These are phyloP conservation scores for Brachypterus glaber DNA, from an alignment of 2,888 invertebrate species.

Conservation along the genomic window DNA sequence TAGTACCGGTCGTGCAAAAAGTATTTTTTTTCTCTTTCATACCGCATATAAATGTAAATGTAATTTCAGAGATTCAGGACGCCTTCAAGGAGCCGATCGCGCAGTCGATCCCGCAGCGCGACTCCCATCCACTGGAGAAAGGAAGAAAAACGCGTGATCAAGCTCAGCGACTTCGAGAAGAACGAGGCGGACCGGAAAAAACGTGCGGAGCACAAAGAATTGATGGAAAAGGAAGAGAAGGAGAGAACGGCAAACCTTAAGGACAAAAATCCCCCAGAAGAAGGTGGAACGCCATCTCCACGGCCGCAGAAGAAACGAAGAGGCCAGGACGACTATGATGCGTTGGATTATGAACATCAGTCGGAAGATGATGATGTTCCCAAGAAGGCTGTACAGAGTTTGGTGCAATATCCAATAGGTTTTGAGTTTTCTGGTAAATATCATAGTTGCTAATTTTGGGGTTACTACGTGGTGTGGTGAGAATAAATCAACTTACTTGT, in stretches of 20 bases:
- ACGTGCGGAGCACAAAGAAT: conserved; percentile 41
- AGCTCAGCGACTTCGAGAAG: conserved; percentile 70
- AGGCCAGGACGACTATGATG: conserved; percentile 55
- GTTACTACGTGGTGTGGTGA: too few relatives aligned
- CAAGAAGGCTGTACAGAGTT: conserved; percentile 35
- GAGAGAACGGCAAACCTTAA: background rate
- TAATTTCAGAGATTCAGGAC: conserved; percentile 69
- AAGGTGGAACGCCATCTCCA: conserved; percentile 17
- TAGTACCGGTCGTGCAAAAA: too few relatives aligned
- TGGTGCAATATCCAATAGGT: conserved; percentile 42
- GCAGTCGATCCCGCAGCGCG: conserved; percentile 75
- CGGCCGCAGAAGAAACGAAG: conserved; percentile 17
- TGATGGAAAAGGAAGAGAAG: conserved; percentile 5
- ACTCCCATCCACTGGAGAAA: conserved; percentile 94
- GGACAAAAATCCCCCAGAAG: conserved; percentile 13
- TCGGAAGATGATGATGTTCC: conserved; percentile 29
- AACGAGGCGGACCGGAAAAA: conserved; percentile 57
- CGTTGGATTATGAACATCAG: conserved; percentile 60
- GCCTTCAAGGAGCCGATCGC: conserved; percentile 72
- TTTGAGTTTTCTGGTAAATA: too few relatives aligned
- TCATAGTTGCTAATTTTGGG: too few relatives aligned
- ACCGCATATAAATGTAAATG: too few relatives aligned
- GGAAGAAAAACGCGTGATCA: conserved; percentile 76
- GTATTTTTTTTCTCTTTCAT: background rate
- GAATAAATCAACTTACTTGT: too few relatives aligned